Evolutionary conservation across 2,113 vertebrate genomes (phyloP), one percentile per base, ranked within the genome.

Genomic region (Bubo scandiacus): DNA sequence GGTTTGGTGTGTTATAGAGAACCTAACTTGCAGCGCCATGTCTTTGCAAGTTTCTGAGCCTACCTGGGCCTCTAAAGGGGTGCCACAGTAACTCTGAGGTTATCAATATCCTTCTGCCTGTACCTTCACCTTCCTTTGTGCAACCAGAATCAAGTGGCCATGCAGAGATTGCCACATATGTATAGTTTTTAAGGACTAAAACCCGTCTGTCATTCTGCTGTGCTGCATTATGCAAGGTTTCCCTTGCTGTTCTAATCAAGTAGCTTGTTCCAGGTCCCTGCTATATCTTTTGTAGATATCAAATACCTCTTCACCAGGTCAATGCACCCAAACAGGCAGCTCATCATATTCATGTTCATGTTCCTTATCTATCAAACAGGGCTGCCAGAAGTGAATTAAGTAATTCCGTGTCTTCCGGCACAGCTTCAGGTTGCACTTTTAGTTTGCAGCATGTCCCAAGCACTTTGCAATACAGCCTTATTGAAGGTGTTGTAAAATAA

Each of bases 131-230:
- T 67, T 86, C 10, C 34, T 65, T 91, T 54, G 5, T 40, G 10
- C 25, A 27, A 23, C 29, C 14, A 65, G 30, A 49, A 71, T 11
- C 12, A 85, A 51, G 7, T 4, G 20, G 30, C 62, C 7, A 12
- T 45, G 38, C 21, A 65, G 51, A 67, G 29, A 36, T 18, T 2
- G 0, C 6, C 34, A 30, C 0, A 0, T 30, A 5, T 11, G 4
- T 26, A 9, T 6, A 47, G 15, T 10, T 51, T 91, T 40, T 57
- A 74, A 40, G 55, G 17, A 47, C 18, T 38, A 42, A 74, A 61
- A 15, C 23, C 38, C 45, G 8, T 67, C 30, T 47, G 45, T 42
- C 40, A 29, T 70, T 88, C 47, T 62, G 6, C 32, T 55, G 13
- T 67, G 22, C 27, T 47, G 20, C 15, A 54, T 54, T 79, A 52